phyloP scores from a whole-genome alignment of 2,113 vertebrate genomes.

The Rhynchomys soricoides region DNA sequence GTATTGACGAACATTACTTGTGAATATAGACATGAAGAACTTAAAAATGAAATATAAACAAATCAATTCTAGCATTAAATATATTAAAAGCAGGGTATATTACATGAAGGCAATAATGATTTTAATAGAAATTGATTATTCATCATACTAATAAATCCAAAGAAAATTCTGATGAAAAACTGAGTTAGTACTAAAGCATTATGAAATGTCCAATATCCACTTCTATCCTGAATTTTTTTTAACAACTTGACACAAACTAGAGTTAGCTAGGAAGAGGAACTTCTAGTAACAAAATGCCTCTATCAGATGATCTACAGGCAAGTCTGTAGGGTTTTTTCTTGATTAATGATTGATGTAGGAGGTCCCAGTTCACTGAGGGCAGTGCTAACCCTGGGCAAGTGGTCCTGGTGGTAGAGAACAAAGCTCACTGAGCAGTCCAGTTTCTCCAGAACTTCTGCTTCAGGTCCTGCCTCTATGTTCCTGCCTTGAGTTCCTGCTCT shows the following conservation, averaged over 20 bases:
- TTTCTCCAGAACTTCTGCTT: background rate
- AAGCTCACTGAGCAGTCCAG: background rate
- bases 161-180: constrained; percentile 29
- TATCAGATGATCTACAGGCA: background rate
- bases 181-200: constrained; percentile 23
- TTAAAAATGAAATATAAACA: constrained; percentile 57
- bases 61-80: constrained; percentile 39
- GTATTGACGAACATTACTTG: constrained; percentile 29
- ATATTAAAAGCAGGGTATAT: constrained; percentile 20
- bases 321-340: background rate
- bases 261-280: background rate
- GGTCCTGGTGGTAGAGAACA: background rate
- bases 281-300: background rate
- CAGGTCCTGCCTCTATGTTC: background rate
- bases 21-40: constrained; percentile 37
- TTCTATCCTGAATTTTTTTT: background rate
- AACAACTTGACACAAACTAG: background rate
- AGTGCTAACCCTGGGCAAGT: background rate
- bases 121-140: constrained; percentile 57
- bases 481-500: background rate
- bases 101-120: constrained; percentile 21
- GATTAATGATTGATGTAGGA: background rate
- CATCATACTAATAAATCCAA: constrained; percentile 31
- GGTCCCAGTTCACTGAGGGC: background rate
- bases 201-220: constrained; percentile 21